Base-by-base conservation (phyloP, 2,888 invertebrate species). In the Leptodirus hochenwartii region DNA sequence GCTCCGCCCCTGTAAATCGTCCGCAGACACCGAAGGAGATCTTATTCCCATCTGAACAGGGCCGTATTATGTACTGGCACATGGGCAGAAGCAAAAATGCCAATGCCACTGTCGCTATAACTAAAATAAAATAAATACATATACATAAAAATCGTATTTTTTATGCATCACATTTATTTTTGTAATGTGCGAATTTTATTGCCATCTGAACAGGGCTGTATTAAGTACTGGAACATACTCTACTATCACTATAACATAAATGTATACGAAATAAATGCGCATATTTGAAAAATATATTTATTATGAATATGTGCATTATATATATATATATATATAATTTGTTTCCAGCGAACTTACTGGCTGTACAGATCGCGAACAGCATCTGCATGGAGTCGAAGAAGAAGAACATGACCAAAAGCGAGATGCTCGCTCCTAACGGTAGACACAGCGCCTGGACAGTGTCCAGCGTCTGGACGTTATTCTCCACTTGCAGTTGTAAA, bases 301-400 rank as follows among this genome's bases (percentile, higher is more conserved):
- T n/a, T n/a, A n/a, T n/a, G n/a, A n/a, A n/a, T n/a, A n/a, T n/a
- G n/a, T n/a, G n/a, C n/a, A n/a, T n/a, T n/a, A n/a, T n/a, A n/a
- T n/a, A n/a, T n/a, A n/a, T n/a, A n/a, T n/a, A n/a, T n/a, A n/a
- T n/a, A n/a, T n/a, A n/a, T n/a, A n/a, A n/a, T 13, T 8, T 15
- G 12, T 9, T 28, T n/a, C 12, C 15, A 25, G 35, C 16, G 22
- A 30, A 69, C 79, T 76, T 59, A 93, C 93, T 87, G 50, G 95
- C 93, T 47, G 95, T 95, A 55, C 91, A 93, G 47, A 93, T 87
- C 39, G 84, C 91, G 64, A 79, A 91, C 44, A 78, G 72, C 66
- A 85, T 84, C 62, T 95, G 95, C 81, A 95, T 90, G 33, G 93
- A 93, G 61, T 95, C 95, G 53, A 95, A 95, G 62, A 93, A 95